Conservation (phyloP, 2,113 vertebrate species). For the Balaenoptera acutorostrata region DNA sequence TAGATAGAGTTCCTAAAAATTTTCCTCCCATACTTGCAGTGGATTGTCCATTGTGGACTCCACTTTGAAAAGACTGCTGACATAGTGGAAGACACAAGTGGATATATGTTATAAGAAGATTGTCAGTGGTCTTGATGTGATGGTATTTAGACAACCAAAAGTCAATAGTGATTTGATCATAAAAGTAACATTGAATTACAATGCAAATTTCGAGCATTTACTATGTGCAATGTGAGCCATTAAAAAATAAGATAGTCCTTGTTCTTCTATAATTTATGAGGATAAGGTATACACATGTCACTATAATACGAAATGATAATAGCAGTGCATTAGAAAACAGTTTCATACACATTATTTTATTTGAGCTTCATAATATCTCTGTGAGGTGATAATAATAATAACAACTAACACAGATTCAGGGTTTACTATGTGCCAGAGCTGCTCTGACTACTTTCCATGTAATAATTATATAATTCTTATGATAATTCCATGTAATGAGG, state of each 20-base stretch:
- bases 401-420: background rate
- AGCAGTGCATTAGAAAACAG: background rate
- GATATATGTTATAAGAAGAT: background rate
- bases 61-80: background rate
- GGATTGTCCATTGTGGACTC: background rate
- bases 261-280: background rate
- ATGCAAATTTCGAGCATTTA: background rate
- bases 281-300: background rate
- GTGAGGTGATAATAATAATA: background rate
- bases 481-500: background rate
- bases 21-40: background rate
- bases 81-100: background rate
- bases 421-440: background rate
- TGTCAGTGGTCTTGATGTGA: background rate
- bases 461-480: background rate
- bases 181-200: background rate
- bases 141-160: background rate
- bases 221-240: background rate
- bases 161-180: background rate
- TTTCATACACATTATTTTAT: background rate
- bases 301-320: background rate
- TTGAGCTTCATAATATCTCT: background rate
- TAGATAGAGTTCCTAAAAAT: background rate
- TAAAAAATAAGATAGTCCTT: background rate
- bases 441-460: background rate